These are phyloP conservation scores for Siderastrea radians DNA, from an alignment of 92 coral and sea anemone genomes.

Conservation along the genomic window DNA sequence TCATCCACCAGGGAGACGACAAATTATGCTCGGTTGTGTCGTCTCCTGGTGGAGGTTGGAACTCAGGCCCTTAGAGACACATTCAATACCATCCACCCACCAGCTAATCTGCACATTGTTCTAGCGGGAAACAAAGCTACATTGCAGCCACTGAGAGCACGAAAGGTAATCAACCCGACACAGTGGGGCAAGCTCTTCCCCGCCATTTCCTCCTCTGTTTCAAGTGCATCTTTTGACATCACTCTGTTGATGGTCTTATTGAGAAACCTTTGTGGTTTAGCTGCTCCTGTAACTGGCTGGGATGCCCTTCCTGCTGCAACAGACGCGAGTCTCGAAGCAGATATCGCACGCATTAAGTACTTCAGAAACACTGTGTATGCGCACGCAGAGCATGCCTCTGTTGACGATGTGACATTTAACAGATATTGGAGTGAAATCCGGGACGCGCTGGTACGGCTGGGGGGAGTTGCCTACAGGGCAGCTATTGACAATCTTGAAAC, in stretches of 20 bases:
- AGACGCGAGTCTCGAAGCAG: constrained; percentile 39
- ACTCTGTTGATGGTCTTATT: constrained; percentile 2
- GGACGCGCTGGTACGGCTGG: constrained; percentile 38
- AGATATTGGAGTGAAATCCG: constrained; percentile 50
- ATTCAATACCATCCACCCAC: not conserved
- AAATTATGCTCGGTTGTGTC: not conserved
- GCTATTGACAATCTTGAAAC: constrained; percentile 35
- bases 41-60: constrained; percentile 1
- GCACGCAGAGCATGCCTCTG: constrained; percentile 22
- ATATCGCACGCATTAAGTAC: constrained; percentile 45
- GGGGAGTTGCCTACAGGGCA: constrained; percentile 12
- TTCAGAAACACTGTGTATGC: constrained; percentile 36
- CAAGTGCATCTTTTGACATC: not conserved
- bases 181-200: constrained; percentile 7
- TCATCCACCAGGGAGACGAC: not conserved
- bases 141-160: not conserved
- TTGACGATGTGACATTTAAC: constrained; percentile 40
- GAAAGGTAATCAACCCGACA: not conserved
- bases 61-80: constrained; percentile 2
- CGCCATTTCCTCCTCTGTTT: not conserved
- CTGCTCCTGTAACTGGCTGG: constrained; percentile 52
- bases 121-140: not conserved
- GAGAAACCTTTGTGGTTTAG: constrained; percentile 4
- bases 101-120: not conserved
- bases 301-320: constrained; percentile 38